phyloP scores from a whole-genome alignment of 2,888 invertebrate species.

The Carterocephalus palaemon region DNA sequence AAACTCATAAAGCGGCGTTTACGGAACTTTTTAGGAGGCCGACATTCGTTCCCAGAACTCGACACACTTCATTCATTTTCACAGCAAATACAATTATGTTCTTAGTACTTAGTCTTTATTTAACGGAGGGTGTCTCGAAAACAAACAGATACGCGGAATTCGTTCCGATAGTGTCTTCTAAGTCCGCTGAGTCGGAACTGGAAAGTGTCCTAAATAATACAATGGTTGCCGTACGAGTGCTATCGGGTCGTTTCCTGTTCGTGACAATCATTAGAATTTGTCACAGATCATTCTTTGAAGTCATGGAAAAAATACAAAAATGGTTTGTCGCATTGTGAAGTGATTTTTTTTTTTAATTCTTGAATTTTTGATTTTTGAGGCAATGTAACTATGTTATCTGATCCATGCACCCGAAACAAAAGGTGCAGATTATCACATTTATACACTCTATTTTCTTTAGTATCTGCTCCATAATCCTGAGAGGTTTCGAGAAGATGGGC shows the following conservation, averaged over 20 bases:
- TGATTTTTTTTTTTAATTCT: too few species aligned
- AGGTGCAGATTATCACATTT: too few species aligned
- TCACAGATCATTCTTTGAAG: slow-evolving; percentile 19
- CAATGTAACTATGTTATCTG: too few species aligned
- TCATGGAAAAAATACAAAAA: slow-evolving; percentile 12
- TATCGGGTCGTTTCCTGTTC: slow-evolving; percentile 19
- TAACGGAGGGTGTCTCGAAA: slow-evolving; percentile 41
- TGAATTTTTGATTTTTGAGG: too few species aligned
- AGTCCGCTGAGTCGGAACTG: slow-evolving; percentile 30
- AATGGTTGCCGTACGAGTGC: slow-evolving; percentile 13
- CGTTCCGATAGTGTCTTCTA: slow-evolving; percentile 38
- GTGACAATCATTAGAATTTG: slow-evolving; percentile 25
- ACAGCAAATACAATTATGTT: slow-evolving; percentile 54
- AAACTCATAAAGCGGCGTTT: slow-evolving; percentile 6
- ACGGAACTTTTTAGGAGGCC: slow-evolving; percentile 40
- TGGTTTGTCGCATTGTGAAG: slow-evolving; percentile 7
- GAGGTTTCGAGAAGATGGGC: too few species aligned
- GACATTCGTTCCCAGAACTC: slow-evolving; percentile 46
- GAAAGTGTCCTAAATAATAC: slow-evolving; percentile 24
- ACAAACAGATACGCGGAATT: slow-evolving; percentile 49
- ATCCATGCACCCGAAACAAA: too few species aligned
- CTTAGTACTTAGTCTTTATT: slow-evolving; percentile 54
- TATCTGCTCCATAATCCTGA: too few species aligned
- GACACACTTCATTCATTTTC: slow-evolving; percentile 54
- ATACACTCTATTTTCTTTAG: too few species aligned